phyloP scores from a whole-genome alignment of 2,888 invertebrate genomes.

The Dasypolia templi region DNA sequence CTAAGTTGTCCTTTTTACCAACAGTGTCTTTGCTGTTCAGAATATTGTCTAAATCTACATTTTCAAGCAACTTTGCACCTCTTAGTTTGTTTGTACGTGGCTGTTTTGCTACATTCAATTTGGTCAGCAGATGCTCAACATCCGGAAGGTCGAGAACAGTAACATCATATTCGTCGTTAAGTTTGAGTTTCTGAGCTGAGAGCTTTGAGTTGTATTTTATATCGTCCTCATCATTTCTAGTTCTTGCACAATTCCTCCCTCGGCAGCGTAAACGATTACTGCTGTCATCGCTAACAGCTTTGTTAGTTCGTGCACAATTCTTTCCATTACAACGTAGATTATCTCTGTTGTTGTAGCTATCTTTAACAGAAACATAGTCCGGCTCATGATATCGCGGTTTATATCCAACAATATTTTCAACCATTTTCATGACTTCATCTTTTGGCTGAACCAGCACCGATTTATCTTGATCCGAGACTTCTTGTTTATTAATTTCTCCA shows the following conservation, averaged over 20 bases:
- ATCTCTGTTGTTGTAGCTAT: constrained; percentile 4
- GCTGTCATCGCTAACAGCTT: not conserved
- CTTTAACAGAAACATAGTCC: not conserved
- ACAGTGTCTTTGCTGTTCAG: constrained; percentile 7
- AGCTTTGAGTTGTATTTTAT: constrained; percentile 38
- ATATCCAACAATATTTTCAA: not conserved
- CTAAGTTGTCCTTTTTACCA: constrained; percentile 37
- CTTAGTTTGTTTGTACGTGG: not conserved
- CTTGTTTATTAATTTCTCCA: not conserved
- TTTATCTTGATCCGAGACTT: not conserved
- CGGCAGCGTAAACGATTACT: constrained; percentile 32
- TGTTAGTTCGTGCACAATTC: constrained; percentile 25
- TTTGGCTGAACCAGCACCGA: not conserved
- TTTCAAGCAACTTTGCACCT: constrained; percentile 24
- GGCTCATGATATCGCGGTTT: not conserved
- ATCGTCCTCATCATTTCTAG: constrained; percentile 3
- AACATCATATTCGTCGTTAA: constrained; percentile 72
- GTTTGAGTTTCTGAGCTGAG: constrained; percentile 63
- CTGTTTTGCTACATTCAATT: constrained; percentile 16
- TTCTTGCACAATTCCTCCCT: constrained; percentile 41
- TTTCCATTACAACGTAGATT: constrained; percentile 37
- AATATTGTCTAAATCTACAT: constrained; percentile 42
- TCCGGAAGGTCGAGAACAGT: constrained; percentile 71
- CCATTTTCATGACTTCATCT: not conserved
- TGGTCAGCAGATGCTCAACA: constrained; percentile 54